phyloP scores from a whole-genome alignment of 1,140 invertebrate species.

The Platyscapa corneri region DNA sequence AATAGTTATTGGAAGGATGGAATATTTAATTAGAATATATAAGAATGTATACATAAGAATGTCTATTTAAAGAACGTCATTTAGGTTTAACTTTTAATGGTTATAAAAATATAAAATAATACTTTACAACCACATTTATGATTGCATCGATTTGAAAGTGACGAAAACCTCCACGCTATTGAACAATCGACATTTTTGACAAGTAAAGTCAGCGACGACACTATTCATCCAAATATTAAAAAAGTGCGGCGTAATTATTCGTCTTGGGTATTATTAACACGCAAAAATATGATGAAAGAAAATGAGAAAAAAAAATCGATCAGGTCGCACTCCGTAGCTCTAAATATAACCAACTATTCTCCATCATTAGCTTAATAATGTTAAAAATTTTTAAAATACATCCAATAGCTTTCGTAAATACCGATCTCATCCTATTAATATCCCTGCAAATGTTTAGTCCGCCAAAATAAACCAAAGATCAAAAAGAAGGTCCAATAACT shows the following conservation, averaged over 20 bases:
- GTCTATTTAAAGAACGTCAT: neutral
- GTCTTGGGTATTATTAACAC: neutral
- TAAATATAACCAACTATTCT: neutral
- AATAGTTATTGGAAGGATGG: neutral
- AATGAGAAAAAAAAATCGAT: neutral
- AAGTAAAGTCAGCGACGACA: neutral
- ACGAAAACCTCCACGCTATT: neutral
- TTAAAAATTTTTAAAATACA: neutral
- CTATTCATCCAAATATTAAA: neutral
- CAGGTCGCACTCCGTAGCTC: neutral
- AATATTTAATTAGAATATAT: neutral
- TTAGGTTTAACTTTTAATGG: neutral
- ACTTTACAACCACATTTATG: slow-evolving; percentile 27
- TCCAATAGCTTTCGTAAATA: neutral
- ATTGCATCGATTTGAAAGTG: neutral
- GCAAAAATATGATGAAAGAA: neutral
- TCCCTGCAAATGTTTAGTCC: neutral
- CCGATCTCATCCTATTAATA: slow-evolving; percentile 17
- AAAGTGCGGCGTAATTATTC: no score
- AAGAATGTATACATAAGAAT: neutral
- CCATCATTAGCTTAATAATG: neutral
- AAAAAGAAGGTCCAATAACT: slow-evolving; percentile 26
- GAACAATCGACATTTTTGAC: neutral
- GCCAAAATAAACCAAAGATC: slow-evolving; percentile 24
- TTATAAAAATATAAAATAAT: neutral